Percentiles rank a stretch among this genome's conserved stretches.
Evolutionary conservation across 37 sponge, comb jelly and placozoan species (phyloP).

Genomic region (Beroe forskalii): DNA sequence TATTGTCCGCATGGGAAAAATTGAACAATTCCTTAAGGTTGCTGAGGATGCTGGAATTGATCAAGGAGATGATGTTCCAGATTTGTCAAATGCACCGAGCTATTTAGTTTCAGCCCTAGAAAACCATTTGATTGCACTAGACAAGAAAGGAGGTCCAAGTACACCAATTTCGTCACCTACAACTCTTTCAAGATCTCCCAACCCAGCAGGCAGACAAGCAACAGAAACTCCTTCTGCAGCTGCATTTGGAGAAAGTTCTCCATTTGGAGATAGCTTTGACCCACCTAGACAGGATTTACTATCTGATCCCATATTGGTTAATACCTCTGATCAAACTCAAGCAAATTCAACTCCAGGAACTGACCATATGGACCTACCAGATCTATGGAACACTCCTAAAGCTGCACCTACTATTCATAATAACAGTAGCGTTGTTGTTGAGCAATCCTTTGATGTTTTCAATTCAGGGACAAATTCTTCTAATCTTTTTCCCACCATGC

Average conservation of each 20-base stretch:
- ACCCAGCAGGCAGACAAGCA: neutral
- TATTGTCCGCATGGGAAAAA: constrained; percentile 72
- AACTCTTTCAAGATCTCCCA: neutral
- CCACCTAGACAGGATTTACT: constrained; percentile 24
- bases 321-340: neutral
- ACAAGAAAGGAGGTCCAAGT: constrained; percentile 64
- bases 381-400: constrained; percentile 32
- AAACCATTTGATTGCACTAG: constrained; percentile 73
- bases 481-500: constrained; percentile 20
- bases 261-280: constrained; percentile 55
- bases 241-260: neutral
- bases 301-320: constrained; percentile 18
- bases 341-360: neutral
- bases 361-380: neutral
- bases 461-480: constrained; percentile 10
- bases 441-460: constrained; percentile 49
- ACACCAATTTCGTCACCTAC: constrained; percentile 60
- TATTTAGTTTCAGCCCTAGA: constrained; percentile 82
- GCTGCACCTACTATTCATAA: constrained; percentile 28
- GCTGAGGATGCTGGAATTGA: constrained; percentile 86
- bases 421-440: constrained; percentile 31
- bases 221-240: neutral
- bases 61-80: constrained; percentile 69
- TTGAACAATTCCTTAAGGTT: constrained; percentile 72
- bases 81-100: constrained; percentile 77